A percentile compares a stretch with the other conserved stretches of the same genome.
Evolutionary conservation across 92 coral and sea anemone species (phyloP).

Genomic region (Micromussa lordhowensis): DNA sequence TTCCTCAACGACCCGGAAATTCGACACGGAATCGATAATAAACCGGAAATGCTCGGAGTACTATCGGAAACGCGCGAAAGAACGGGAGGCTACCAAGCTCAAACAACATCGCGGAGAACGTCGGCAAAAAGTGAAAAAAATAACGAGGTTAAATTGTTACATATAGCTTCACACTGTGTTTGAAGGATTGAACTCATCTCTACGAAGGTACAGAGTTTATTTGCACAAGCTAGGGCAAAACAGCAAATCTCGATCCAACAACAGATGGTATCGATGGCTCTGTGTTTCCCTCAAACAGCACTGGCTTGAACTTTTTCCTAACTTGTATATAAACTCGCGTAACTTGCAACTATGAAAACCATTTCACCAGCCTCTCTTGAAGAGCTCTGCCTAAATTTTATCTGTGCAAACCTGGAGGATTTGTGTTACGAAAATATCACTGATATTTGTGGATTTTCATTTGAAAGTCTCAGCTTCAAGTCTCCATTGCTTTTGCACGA

Average conservation of each 20-base stretch:
- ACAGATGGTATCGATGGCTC: too few relatives aligned
- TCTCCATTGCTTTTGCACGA: slow-evolving; percentile 73
- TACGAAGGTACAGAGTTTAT: too few relatives aligned
- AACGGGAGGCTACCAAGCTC: slow-evolving; percentile 15
- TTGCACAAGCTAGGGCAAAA: not conserved
- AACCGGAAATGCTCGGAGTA: slow-evolving; percentile 10
- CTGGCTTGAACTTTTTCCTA: not conserved
- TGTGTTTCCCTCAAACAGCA: not conserved
- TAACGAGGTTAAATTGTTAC: not conserved
- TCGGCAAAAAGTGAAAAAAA: not conserved
- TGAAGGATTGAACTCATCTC: not conserved
- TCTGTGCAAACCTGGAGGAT: slow-evolving; percentile 60
- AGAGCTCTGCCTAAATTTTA: slow-evolving; percentile 56
- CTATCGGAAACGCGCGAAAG: not conserved
- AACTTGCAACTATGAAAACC: slow-evolving; percentile 40
- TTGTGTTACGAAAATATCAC: slow-evolving; percentile 67
- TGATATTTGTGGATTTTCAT: slow-evolving; percentile 13
- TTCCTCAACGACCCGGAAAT: not conserved
- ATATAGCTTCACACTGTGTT: not conserved
- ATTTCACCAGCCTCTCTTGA: slow-evolving; percentile 75
- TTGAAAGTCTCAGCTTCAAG: slow-evolving; percentile 57
- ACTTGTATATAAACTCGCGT: not conserved
- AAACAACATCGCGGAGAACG: not conserved
- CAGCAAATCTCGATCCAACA: not conserved
- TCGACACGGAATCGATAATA: slow-evolving; percentile 1